A percentile compares a stretch with the other conserved stretches of the same genome.
phyloP scores from a whole-genome alignment of 2,797 vertebrate species.

The Epinephelus malabaricus region DNA sequence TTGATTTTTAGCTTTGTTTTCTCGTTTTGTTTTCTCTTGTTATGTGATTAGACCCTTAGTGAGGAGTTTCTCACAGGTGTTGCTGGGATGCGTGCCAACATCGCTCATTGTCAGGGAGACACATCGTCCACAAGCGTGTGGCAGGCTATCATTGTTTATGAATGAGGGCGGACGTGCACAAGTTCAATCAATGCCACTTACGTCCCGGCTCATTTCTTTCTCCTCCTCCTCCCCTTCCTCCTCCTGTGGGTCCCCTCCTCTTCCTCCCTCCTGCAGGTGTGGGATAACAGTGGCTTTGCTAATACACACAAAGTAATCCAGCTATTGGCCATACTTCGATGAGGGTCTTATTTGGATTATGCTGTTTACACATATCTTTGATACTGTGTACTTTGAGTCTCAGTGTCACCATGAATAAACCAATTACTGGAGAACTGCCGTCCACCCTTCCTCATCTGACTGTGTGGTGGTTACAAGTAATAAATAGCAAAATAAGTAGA shows the following conservation, averaged over 20 bases:
- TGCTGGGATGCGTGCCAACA: conserved; percentile 38
- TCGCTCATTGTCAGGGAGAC: conserved; percentile 51
- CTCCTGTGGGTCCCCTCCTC: conserved; percentile 15
- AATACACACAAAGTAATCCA: conserved; percentile 37
- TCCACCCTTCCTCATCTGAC: conserved; percentile 11
- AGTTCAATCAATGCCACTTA: conserved; percentile 71
- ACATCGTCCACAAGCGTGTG: conserved; percentile 48
- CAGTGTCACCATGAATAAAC: conserved; percentile 40
- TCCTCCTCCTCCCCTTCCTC: conserved; percentile 25
- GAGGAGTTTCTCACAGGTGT: conserved; percentile 44
- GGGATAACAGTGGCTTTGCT: conserved; percentile 41
- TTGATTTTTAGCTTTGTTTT: conserved; percentile 15
- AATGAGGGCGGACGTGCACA: conserved; percentile 54
- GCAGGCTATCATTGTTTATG: conserved; percentile 62
- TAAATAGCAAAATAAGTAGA: conserved; percentile 22
- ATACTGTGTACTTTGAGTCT: conserved; percentile 30
- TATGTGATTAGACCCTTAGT: conserved; percentile 34
- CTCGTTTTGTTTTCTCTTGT: conserved; percentile 6
- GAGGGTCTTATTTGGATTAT: conserved; percentile 54
- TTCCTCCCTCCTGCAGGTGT: conserved; percentile 44
- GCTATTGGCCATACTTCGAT: conserved; percentile 36
- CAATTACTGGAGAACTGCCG: conserved; percentile 19
- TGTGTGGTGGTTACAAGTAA: conserved; percentile 29
- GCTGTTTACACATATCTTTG: conserved; percentile 48
- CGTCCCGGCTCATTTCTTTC: conserved; percentile 61